These are phyloP conservation scores for Acinonyx jubatus DNA, from an alignment of 2,113 vertebrate genomes.

Conservation along the genomic window DNA sequence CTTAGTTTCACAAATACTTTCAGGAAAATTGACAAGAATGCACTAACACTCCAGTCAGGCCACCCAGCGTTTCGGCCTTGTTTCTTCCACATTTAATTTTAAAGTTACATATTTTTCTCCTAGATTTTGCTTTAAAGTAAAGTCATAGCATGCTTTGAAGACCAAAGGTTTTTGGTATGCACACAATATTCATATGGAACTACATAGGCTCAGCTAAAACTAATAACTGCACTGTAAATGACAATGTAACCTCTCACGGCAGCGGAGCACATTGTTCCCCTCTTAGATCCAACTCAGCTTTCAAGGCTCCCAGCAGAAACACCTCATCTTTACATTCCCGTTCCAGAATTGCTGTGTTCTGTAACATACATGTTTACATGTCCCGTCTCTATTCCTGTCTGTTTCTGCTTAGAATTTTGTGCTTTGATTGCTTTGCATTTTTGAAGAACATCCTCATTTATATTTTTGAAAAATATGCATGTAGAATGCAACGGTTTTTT, in stretches of 20 bases:
- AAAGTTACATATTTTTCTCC: not conserved
- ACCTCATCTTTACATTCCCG: not conserved
- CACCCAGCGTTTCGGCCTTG: not conserved
- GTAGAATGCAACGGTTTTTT: not conserved
- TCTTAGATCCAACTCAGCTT: not conserved
- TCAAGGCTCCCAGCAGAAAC: not conserved
- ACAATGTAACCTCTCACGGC: not conserved
- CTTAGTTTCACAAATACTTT: not conserved
- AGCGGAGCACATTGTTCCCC: not conserved
- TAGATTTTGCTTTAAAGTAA: not conserved
- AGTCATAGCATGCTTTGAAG: not conserved
- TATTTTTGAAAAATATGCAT: not conserved
- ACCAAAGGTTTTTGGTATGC: not conserved
- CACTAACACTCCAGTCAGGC: not conserved
- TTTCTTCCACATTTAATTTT: not conserved
- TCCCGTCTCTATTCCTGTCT: too few species aligned
- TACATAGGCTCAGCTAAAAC: not conserved
- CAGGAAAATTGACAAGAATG: not conserved
- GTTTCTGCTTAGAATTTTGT: not conserved
- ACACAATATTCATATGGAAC: not conserved
- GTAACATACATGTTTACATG: not conserved
- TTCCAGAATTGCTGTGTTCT: not conserved
- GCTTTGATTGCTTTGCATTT: not conserved
- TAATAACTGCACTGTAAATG: not conserved
- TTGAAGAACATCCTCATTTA: not conserved